phyloP scores from a whole-genome alignment of 2,797 vertebrate genomes.

The Protosalanx chinensis region DNA sequence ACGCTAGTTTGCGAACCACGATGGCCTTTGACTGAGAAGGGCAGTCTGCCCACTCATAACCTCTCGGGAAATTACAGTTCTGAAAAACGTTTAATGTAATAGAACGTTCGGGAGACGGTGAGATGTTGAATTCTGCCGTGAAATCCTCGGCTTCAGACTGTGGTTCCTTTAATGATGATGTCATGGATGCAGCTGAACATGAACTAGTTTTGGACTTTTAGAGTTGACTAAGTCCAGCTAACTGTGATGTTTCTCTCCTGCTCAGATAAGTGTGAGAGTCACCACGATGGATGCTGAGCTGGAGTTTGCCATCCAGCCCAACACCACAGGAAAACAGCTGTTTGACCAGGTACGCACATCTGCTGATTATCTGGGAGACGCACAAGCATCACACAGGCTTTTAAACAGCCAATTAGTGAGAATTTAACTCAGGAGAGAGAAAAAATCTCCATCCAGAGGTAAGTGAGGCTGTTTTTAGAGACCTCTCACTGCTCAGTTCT shows the following conservation, averaged over 20 bases:
- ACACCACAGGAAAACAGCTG: slow-evolving; percentile 96
- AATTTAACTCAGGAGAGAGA: neutral
- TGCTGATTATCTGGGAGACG: slow-evolving; percentile 1
- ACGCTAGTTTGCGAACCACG: neutral
- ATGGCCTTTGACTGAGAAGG: neutral
- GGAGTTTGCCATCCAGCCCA: slow-evolving; percentile 98
- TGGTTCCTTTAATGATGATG: neutral
- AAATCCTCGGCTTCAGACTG: neutral
- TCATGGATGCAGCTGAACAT: neutral
- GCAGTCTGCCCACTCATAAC: neutral
- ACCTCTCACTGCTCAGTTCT: slow-evolving; percentile 3
- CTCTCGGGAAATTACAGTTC: neutral
- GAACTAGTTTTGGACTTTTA: neutral
- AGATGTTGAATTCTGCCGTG: neutral
- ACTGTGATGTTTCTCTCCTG: neutral
- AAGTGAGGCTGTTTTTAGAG: slow-evolving; percentile 9
- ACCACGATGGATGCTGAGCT: slow-evolving; percentile 98
- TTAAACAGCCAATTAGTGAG: slow-evolving; percentile 12
- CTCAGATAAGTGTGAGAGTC: slow-evolving; percentile 94
- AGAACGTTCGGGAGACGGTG: neutral
- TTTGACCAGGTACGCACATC: slow-evolving; percentile 89
- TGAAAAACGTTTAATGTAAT: too few relatives aligned
- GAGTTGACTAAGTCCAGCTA: neutral
- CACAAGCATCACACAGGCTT: neutral
- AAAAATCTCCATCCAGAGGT: neutral